Base-by-base conservation (phyloP, 1,140 invertebrate genomes). In the Himalopsyche phryganea region DNA sequence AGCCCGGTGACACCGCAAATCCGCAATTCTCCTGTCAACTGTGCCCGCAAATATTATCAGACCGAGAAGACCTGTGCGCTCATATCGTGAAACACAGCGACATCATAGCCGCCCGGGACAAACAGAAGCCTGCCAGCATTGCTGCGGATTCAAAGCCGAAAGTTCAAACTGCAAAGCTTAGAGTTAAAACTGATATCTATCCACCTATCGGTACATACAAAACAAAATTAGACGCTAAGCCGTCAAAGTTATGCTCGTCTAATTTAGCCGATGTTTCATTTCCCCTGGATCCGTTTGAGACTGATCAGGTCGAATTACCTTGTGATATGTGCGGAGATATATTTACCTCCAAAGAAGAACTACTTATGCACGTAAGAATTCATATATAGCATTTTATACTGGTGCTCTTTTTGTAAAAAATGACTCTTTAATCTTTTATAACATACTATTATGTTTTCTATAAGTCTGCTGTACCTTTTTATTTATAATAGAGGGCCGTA, bases 41-140 rank as follows among this genome's bases (percentile, higher is more conserved):
- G 0, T 80, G 79, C 51, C 68, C 70, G 1, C 65, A 68, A 1
- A 11, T 72, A 0, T 73, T 70, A 62, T 72, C 74, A 19, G 77
- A 80, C 55, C 58, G 74, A 7, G 78, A 80, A 19, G 78, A 80
- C 53, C 63, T 80, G 9, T 79, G 78, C 58, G 78, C 76, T 0
- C 78, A 80, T 32, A 78, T 79, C 32, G 77, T 80, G 15, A 78
- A 77, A 56, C 78, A 80, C 63, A 80, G 77, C 2, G 77, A 80
- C 55, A 69, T 73, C 32, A 72, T 79, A 68, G 75, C 77, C 19
- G 71, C 74, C 0, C 69, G 74, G 33, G 76, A 76, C 3, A 80
- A 77, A 23, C 33, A 38, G 36, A 55, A 55, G 2, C 44, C 33
- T 32, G 4, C 50, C 19, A 28, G n/a, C n/a, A 28, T 44, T 14